phyloP scores from a whole-genome alignment of 2,113 vertebrate species.

The Ginglymostoma cirratum region DNA sequence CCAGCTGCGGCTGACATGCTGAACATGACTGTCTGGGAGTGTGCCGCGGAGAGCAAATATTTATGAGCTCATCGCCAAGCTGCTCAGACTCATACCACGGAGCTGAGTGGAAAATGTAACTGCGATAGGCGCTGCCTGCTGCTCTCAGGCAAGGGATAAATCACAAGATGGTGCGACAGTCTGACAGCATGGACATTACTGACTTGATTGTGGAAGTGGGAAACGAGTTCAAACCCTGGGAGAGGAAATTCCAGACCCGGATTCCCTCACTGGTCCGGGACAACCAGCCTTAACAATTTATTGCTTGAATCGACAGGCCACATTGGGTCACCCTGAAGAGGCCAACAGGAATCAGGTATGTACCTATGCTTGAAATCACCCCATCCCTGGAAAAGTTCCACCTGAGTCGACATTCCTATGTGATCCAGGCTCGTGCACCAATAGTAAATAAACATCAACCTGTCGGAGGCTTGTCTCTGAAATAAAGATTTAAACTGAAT shows the following conservation, averaged over 20 bases:
- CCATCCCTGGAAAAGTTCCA: not conserved
- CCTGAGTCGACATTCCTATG: not conserved
- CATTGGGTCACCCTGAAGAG: not conserved
- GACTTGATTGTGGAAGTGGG: not conserved
- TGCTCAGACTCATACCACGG: not conserved
- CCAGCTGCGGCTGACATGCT: not conserved
- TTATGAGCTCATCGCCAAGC: not conserved
- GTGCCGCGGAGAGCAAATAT: not conserved
- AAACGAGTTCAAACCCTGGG: conserved; percentile 3
- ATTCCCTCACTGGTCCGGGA: not conserved
- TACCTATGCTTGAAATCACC: not conserved
- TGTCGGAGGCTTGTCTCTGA: not conserved
- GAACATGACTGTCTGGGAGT: not conserved
- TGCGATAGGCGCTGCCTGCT: not conserved
- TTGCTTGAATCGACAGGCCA: not conserved
- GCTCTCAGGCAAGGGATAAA: not conserved
- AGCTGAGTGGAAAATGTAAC: not conserved
- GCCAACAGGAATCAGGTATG: not conserved
- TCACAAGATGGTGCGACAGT: no score
- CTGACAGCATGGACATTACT: not conserved
- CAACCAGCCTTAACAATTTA: not conserved
- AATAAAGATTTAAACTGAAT: no score
- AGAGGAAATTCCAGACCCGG: not conserved
- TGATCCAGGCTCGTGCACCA: not conserved
- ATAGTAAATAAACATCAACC: not conserved